Evolutionary conservation across 2,888 invertebrate genomes (phyloP), one percentile per base, ranked within the genome.

Genomic region (Flabesymbios commensalis): DNA sequence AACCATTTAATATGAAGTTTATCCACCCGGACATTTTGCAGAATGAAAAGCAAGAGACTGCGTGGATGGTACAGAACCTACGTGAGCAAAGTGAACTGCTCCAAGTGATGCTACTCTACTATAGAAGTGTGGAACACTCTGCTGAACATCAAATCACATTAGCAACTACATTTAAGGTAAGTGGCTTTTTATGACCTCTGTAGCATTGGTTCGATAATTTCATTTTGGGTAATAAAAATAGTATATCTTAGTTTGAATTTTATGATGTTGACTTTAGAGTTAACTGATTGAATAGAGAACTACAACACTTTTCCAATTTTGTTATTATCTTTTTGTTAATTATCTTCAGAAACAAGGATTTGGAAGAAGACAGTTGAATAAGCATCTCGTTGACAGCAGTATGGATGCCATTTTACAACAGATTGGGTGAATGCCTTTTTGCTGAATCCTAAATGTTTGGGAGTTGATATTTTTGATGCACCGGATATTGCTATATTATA

Each of bases 71-170:
- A 7, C 80, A 80, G 59, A 81, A 80, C 59, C 65, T 82, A 10
- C 77, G 77, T 61, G 82, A 82, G 68, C 70, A 82, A 79, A 75
- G 75, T 73, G 83, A 83, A 68, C 57, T 83, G 32, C 66, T 83
- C 48, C 80, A 83, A 61, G 69, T 80, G 36, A 57, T 82, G 39
- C 59, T 82, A 14, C 73, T 83, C 4, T 81, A 78, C 64, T 78
- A 76, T 69, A 80, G 78, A 61, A 75, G 75, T 31, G 78, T 70
- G 59, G 76, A 77, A 60, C 74, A 75, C 45, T 68, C 75, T 32
- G 64, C 73, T 19, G 67, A 67, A 4, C 71, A 74, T 26, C 74
- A 80, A 53, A 64, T 72, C 2, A 64, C 70, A 28, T 69, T 80
- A 31, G 64, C 79, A 49, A 74, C 72, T 1, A 70, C 75, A 42